Base-by-base conservation (phyloP, 2,888 invertebrate genomes). In the Atethmia centrago region DNA sequence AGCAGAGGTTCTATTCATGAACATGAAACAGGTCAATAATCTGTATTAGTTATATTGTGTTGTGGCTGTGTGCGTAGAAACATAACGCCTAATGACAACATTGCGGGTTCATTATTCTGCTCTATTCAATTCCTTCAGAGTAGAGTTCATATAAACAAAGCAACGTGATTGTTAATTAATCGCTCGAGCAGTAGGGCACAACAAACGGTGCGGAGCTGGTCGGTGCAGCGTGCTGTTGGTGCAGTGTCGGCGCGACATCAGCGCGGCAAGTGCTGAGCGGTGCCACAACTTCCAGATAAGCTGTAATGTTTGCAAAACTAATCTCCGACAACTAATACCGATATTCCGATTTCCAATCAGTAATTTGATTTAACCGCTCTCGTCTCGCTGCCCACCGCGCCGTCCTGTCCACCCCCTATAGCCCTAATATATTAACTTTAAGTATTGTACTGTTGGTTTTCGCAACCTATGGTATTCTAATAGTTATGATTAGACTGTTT, bases 301-400 rank as follows among this genome's bases (percentile, higher is more conserved):
- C n/a, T n/a, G n/a, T n/a, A n/a, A n/a, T n/a, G n/a, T n/a, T n/a
- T 84, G 84, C 83, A 71, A 85, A 87, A 83, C 83, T 86, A 86
- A 88, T 88, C 83, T 86, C 84, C 81, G 73, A 80, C 80, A 69
- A 64, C 72, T 79, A 82, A 85, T 80, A 77, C 84, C 80, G 80
- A 78, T 81, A 82, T 78, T 81, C 75, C 79, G 79, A 72, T 68
- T 73, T 68, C 62, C 65, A 83, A 85, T 85, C 84, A 80, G 77
- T 88, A 80, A 89, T 88, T 85, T 76, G 74, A 87, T 88, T 88
- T 74, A 73, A 71, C 81, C 74, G 5, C 21, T n/a, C 42, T 4
- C 59, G 63, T 3, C 21, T n/a, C 49, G 1, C 28, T 14, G 3
- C 10, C 61, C 4, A 4, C 45, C 4, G 10, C 77, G 62, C 19